Conservation (phyloP, 2,888 invertebrate genomes). For the Chaitophorus viminalis region DNA sequence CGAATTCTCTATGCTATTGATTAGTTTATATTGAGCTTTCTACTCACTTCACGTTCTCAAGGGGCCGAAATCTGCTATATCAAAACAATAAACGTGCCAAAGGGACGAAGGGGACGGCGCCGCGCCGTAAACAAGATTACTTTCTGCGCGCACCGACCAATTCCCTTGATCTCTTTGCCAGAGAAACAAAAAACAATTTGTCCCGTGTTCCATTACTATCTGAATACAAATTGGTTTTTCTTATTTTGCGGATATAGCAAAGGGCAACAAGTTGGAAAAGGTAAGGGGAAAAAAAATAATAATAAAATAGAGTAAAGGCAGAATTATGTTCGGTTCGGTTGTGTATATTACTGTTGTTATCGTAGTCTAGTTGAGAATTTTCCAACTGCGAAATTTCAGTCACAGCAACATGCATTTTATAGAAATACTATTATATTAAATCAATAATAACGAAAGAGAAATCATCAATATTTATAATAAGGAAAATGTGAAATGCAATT, state of each 20-base stretch:
- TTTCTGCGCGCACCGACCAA: slow-evolving; percentile 32
- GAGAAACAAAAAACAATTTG: slow-evolving; percentile 50
- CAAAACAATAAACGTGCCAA: slow-evolving; percentile 57
- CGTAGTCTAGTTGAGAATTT: not conserved
- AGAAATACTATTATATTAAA: too few relatives aligned
- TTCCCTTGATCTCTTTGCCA: slow-evolving; percentile 53
- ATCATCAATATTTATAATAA: too few relatives aligned
- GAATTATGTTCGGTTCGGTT: not conserved
- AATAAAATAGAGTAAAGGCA: not conserved
- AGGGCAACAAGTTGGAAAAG: slow-evolving; percentile 50
- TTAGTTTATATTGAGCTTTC: slow-evolving; percentile 32
- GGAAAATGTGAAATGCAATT: too few relatives aligned
- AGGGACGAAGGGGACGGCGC: not conserved
- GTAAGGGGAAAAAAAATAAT: slow-evolving; percentile 12
- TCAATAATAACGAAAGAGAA: too few relatives aligned
- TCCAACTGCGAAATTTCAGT: not conserved
- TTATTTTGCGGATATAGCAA: slow-evolving; percentile 1
- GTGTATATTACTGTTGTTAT: not conserved
- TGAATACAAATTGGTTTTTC: slow-evolving; percentile 57
- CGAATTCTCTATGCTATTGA: slow-evolving; percentile 36
- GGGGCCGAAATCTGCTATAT: slow-evolving; percentile 52
- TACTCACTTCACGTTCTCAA: slow-evolving; percentile 2
- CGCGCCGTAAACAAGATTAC: slow-evolving; percentile 55
- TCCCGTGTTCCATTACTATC: slow-evolving; percentile 52
- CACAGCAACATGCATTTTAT: not conserved